Conservation (phyloP, 2,113 vertebrate species). For the Nothocercus nigrocapillus region DNA sequence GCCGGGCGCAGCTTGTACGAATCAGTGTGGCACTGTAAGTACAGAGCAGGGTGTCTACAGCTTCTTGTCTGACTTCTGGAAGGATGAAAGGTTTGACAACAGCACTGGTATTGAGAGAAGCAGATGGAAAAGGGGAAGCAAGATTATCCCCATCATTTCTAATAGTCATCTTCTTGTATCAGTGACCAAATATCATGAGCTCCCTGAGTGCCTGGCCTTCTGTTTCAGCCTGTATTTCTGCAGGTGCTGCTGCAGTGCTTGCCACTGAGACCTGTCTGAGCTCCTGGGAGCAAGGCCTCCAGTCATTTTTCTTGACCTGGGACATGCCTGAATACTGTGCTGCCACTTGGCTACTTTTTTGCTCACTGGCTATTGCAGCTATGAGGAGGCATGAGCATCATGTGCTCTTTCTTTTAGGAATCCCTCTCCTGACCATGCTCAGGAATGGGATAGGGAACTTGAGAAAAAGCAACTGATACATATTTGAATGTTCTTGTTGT, state of each 20-base stretch:
- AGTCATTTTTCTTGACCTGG: too few species aligned
- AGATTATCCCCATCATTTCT: not conserved
- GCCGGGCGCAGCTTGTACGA: not conserved
- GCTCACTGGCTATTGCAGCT: not conserved
- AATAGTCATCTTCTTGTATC: not conserved
- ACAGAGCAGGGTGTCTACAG: not conserved
- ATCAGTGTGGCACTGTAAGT: not conserved
- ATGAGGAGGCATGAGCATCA: not conserved
- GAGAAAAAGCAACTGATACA: not conserved
- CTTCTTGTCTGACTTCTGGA: not conserved
- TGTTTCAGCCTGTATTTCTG: not conserved
- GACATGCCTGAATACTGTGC: not conserved
- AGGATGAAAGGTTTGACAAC: not conserved
- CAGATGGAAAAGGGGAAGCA: not conserved
- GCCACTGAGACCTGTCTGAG: not conserved
- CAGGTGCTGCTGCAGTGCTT: not conserved
- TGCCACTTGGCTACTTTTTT: not conserved
- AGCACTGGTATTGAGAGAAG: not conserved
- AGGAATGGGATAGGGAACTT: not conserved
- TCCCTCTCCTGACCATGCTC: not conserved
- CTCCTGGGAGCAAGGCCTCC: not conserved
- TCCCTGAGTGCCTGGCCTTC: not conserved
- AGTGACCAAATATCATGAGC: not conserved
- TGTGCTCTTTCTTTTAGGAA: not conserved
- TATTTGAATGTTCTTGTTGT: not conserved